phyloP scores from a whole-genome alignment of 2,797 vertebrate genomes.

The Melanotaenia nigrans region DNA sequence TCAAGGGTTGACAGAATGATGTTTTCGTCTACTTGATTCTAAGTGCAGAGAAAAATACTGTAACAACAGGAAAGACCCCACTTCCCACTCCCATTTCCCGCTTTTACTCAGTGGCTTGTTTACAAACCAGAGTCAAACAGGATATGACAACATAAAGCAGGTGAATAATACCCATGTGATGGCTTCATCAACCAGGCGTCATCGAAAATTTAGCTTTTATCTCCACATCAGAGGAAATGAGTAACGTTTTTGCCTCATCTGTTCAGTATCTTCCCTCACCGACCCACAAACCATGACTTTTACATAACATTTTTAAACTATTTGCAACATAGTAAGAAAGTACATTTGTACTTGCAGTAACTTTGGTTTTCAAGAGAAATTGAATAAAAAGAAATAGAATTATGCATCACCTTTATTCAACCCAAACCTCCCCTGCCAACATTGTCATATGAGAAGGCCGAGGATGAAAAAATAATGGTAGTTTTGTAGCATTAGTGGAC shows the following conservation, averaged over 20 bases:
- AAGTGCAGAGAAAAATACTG: neutral
- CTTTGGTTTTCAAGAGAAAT: neutral
- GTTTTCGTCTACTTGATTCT: conserved; percentile 30
- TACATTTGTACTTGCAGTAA: neutral
- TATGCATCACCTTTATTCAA: neutral
- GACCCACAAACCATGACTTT: neutral
- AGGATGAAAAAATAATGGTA: neutral
- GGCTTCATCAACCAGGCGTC: conserved; percentile 48
- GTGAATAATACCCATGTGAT: conserved; percentile 65
- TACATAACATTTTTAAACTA: neutral
- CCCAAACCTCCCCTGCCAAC: neutral
- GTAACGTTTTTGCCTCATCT: conserved; percentile 4
- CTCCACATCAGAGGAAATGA: conserved; percentile 28
- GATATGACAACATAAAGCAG: conserved; percentile 66
- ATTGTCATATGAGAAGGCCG: neutral
- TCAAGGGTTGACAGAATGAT: conserved; percentile 22
- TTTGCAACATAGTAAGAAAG: neutral
- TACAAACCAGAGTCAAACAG: conserved; percentile 71
- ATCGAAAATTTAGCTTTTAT: conserved; percentile 34
- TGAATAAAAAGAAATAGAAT: neutral
- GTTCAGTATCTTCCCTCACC: neutral
- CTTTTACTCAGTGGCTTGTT: conserved; percentile 60
- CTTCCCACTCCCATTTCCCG: conserved; percentile 57
- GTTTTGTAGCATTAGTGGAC: too few relatives aligned
- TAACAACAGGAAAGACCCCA: conserved; percentile 55